phyloP scores from a whole-genome alignment of 2,888 invertebrate species.

The Caenorhabditis sp. region DNA sequence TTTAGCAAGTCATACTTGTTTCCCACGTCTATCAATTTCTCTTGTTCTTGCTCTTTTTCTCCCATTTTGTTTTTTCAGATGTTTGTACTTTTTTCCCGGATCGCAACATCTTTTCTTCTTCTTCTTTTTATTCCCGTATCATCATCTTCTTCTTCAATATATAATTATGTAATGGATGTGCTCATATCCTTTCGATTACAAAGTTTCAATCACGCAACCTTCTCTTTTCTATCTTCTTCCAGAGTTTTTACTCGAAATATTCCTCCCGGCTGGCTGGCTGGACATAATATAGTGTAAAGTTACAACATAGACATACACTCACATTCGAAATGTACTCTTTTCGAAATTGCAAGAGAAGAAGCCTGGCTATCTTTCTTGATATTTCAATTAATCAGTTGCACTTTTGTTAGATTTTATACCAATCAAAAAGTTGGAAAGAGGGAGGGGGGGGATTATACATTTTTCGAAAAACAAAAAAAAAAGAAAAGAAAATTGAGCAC shows the following conservation, averaged over 20 bases:
- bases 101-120: not conserved
- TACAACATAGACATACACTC: not conserved
- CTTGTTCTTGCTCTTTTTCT: too few relatives aligned
- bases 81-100: not conserved
- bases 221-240: not conserved
- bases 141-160: not conserved
- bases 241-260: not conserved
- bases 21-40: not conserved
- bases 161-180: not conserved
- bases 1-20: too few relatives aligned
- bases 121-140: not conserved
- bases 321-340: not conserved
- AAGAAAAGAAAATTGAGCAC: too few relatives aligned
- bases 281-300: not conserved
- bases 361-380: not conserved
- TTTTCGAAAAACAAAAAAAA: too few relatives aligned
- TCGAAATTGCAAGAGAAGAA: not conserved
- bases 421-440: too few relatives aligned
- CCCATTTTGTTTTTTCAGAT: too few relatives aligned
- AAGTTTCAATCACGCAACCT: not conserved
- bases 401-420: too few relatives aligned
- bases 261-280: not conserved
- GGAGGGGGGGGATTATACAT: not conserved
- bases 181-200: not conserved
- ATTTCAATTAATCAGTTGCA: not conserved